A percentile compares a stretch with the other conserved stretches of the same genome.
phyloP scores from a whole-genome alignment of 2,797 vertebrate species.

The Bradypodion ventrale region DNA sequence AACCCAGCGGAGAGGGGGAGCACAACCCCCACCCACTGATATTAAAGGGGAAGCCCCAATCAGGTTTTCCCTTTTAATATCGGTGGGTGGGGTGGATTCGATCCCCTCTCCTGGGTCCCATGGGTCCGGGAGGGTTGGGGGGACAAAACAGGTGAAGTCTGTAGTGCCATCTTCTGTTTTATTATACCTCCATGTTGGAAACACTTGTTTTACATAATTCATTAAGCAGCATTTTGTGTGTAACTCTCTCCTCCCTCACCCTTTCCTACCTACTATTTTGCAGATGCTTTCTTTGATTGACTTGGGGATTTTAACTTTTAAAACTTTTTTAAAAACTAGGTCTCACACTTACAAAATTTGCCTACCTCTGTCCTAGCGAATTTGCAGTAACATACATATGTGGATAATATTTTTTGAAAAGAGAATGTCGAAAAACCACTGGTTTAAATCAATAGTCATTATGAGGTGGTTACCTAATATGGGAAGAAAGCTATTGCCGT shows the following conservation, averaged over 20 bases:
- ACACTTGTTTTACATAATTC: no score
- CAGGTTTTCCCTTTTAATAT: no score
- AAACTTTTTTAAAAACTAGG: not conserved
- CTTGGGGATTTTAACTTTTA: not conserved
- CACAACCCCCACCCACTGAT: no score
- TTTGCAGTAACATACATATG: not conserved
- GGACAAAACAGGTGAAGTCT: no score
- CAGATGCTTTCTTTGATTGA: not conserved
- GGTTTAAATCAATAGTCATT: not conserved
- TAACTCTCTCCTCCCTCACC: not conserved
- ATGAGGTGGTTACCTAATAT: not conserved
- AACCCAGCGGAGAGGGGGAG: no score
- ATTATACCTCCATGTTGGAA: no score
- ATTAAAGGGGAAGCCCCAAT: no score
- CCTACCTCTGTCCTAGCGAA: not conserved
- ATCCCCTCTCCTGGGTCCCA: no score
- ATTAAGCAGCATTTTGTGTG: no score
- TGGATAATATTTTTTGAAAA: not conserved
- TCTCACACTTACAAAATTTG: not conserved
- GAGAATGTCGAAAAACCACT: not conserved
- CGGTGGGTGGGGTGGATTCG: no score
- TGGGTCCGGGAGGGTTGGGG: no score
- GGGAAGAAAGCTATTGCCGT: not conserved
- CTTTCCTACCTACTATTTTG: not conserved
- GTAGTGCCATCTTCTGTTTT: no score